These are phyloP conservation scores for Semaprochilodus insignis DNA, from an alignment of 2,797 vertebrate species.

Conservation along the genomic window DNA sequence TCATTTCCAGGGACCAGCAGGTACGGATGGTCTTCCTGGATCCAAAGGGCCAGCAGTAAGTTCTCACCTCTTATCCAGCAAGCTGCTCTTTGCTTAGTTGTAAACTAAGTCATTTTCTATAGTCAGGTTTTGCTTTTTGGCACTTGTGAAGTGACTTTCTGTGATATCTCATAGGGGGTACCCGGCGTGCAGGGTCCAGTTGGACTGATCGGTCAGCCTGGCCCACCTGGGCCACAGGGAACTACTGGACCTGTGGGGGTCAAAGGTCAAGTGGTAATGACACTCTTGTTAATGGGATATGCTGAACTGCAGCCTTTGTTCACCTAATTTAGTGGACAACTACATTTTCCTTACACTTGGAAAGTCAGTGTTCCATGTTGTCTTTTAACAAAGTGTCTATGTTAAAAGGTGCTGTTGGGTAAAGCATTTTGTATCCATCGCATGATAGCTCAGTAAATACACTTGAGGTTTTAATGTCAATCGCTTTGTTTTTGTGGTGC, in stretches of 20 bases:
- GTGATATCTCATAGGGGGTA: slow-evolving; percentile 77
- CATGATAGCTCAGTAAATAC: too few relatives aligned
- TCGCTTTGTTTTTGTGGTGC: background rate
- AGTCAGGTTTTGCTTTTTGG: background rate
- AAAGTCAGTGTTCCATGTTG: background rate
- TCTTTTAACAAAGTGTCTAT: too few relatives aligned
- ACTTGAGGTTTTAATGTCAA: too few relatives aligned
- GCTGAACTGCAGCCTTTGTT: too few relatives aligned
- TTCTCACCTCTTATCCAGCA: slow-evolving; percentile 44
- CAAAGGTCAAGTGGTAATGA: slow-evolving; percentile 90
- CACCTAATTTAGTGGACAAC: too few relatives aligned
- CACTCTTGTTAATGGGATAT: background rate
- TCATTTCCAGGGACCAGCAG: slow-evolving; percentile 82
- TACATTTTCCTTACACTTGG: too few relatives aligned
- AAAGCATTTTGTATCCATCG: too few relatives aligned
- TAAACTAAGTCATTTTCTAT: background rate
- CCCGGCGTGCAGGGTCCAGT: slow-evolving; percentile 85
- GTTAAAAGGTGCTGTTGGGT: too few relatives aligned
- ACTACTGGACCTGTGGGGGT: slow-evolving; percentile 87
- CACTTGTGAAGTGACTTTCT: background rate
- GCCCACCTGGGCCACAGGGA: slow-evolving; percentile 91
- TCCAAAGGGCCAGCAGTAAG: slow-evolving; percentile 88
- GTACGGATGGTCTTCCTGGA: slow-evolving; percentile 86
- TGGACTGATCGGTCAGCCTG: slow-evolving; percentile 85
- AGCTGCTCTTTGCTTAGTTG: background rate